Evolutionary conservation across 2,888 invertebrate genomes (phyloP).

Genomic region (Chrysolina americana): DNA sequence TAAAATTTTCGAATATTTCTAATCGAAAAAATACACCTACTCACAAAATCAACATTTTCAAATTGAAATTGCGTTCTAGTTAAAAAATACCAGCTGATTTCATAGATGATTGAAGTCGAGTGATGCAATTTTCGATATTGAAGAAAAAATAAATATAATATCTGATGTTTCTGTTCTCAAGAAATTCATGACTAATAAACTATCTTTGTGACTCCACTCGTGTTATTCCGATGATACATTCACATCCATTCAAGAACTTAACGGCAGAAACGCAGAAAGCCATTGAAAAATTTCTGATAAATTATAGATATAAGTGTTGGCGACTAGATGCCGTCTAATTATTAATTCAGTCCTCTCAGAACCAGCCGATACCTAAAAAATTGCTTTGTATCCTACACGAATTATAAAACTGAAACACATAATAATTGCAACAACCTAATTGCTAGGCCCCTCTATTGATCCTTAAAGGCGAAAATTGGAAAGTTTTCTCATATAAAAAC

Average conservation of each 20-base stretch:
- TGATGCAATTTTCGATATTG: too few species aligned
- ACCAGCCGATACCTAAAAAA: conserved; percentile 54
- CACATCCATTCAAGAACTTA: background rate
- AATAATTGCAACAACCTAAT: conserved; percentile 66
- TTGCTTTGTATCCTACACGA: conserved; percentile 64
- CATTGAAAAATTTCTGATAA: conserved; percentile 43
- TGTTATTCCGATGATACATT: background rate
- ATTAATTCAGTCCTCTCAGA: conserved; percentile 48
- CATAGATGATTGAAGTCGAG: too few species aligned
- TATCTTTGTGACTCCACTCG: background rate
- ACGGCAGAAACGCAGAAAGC: conserved; percentile 1
- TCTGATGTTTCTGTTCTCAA: too few species aligned
- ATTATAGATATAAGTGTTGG: conserved; percentile 53
- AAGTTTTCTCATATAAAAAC: conserved; percentile 35
- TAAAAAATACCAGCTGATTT: too few species aligned
- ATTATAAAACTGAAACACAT: conserved; percentile 65
- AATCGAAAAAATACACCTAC: too few species aligned
- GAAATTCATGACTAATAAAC: background rate
- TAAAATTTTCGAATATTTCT: too few species aligned
- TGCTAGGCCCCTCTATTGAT: conserved; percentile 52
- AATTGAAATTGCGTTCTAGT: too few species aligned
- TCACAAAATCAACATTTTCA: too few species aligned
- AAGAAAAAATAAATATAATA: too few species aligned
- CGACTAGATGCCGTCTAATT: conserved; percentile 56
- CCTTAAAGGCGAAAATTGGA: conserved; percentile 53